A percentile compares a stretch with the other conserved stretches of the same genome.
These are phyloP conservation scores for Shargacucullia verbasci DNA, from an alignment of 2,888 invertebrate genomes.

Conservation along the genomic window DNA sequence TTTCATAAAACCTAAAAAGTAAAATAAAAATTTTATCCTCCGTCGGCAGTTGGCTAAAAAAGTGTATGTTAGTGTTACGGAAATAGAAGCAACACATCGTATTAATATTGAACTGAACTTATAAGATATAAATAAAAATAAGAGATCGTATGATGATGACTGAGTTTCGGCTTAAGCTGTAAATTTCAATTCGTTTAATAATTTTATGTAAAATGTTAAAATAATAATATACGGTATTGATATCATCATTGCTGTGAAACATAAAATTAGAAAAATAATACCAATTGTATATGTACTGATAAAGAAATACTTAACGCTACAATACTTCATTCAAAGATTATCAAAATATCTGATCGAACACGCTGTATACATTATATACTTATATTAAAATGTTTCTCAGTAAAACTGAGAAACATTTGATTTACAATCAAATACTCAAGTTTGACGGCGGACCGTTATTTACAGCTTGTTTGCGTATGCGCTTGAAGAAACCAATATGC, in stretches of 20 bases:
- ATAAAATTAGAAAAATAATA: conserved; percentile 4
- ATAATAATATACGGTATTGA: no score
- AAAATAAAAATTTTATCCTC: no score
- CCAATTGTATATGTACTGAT: conserved; percentile 4
- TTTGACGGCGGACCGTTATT: conserved; percentile 41
- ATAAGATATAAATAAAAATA: conserved; percentile 29
- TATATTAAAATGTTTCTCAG: conserved; percentile 18
- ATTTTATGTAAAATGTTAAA: conserved; percentile 4
- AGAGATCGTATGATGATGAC: conserved; percentile 4
- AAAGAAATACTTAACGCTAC: conserved; percentile 7
- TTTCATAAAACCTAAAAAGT: no score
- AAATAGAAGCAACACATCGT: conserved; percentile 9
- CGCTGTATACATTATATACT: conserved; percentile 14
- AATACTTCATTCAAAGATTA: background rate
- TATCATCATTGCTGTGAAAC: background rate
- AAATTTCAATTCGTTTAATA: background rate
- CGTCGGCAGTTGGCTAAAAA: no score
- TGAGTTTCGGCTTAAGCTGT: conserved; percentile 1
- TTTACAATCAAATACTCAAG: conserved; percentile 37
- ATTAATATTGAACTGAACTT: conserved; percentile 10
- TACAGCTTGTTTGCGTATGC: conserved; percentile 26
- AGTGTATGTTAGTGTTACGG: no score
- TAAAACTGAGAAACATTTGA: conserved; percentile 37
- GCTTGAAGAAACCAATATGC: conserved; percentile 16
- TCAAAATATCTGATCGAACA: conserved; percentile 18